A percentile compares a stretch with the other conserved stretches of the same genome.
Evolutionary conservation across 2,888 invertebrate genomes (phyloP).

Genomic region (Agapostemon virescens): DNA sequence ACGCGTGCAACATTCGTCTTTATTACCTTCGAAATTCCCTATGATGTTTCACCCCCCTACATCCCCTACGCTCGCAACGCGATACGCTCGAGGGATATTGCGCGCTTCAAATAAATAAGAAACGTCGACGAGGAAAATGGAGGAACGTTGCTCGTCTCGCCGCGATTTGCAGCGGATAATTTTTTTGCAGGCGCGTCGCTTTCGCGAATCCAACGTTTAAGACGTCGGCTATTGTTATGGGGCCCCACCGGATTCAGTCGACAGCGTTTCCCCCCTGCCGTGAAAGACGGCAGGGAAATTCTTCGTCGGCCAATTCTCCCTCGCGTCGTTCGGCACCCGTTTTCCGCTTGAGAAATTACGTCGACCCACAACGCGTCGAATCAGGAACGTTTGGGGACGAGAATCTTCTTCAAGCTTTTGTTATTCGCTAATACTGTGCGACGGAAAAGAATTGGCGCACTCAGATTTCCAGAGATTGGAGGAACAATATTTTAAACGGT

Average conservation of each 20-base stretch:
- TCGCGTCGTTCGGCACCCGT: slow-evolving; percentile 44
- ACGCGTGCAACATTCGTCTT: slow-evolving; percentile 23
- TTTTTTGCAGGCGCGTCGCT: neutral
- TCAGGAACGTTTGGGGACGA: neutral
- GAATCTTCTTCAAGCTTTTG: neutral
- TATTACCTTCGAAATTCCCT: slow-evolving; percentile 44
- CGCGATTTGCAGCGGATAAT: slow-evolving; percentile 11
- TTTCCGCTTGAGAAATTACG: slow-evolving; percentile 41
- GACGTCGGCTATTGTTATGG: slow-evolving; percentile 44
- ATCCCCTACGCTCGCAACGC: neutral
- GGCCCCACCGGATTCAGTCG: neutral
- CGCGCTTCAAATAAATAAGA: slow-evolving; percentile 24
- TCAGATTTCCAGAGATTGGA: neutral
- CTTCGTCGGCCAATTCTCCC: slow-evolving; percentile 16
- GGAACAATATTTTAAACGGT: neutral
- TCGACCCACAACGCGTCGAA: neutral
- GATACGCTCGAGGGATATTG: slow-evolving; percentile 19
- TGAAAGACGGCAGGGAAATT: slow-evolving; percentile 44
- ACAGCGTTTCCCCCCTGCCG: slow-evolving; percentile 13
- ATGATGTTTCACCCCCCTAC: slow-evolving; percentile 1
- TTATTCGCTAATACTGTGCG: neutral
- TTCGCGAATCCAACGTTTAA: slow-evolving; percentile 44
- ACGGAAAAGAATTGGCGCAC: neutral
- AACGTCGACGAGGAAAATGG: neutral
- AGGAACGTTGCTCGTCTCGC: slow-evolving; percentile 5